These are phyloP conservation scores for Ochropacha duplaris DNA, from an alignment of 2,888 invertebrate genomes.

Conservation along the genomic window DNA sequence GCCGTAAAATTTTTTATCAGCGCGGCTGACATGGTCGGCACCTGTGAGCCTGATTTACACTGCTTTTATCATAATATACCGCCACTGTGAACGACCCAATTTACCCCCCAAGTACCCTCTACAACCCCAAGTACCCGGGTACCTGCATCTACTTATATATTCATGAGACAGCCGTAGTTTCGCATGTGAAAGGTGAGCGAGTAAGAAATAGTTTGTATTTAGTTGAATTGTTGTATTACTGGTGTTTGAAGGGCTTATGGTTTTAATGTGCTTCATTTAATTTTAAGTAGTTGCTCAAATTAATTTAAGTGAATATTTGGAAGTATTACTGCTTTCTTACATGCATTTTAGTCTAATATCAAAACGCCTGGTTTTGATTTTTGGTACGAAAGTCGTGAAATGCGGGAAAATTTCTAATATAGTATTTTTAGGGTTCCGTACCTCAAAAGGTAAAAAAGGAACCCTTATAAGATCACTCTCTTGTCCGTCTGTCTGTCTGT, in stretches of 20 bases:
- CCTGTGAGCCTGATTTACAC: constrained; percentile 9
- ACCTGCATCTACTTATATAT: neutral
- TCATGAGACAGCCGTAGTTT: neutral
- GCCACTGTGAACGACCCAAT: constrained; percentile 3
- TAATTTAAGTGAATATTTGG: no score
- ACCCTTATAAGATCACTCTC: no score
- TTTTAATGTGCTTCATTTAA: neutral
- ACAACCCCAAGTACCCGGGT: constrained; percentile 1
- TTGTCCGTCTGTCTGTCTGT: no score
- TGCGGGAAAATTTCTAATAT: no score
- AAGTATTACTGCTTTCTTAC: no score
- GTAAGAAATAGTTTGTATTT: neutral
- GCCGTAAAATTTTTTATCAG: neutral
- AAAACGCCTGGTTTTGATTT: no score
- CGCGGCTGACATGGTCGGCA: constrained; percentile 1
- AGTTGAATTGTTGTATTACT: neutral
- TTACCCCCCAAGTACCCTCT: constrained; percentile 1
- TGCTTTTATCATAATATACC: constrained; percentile 7
- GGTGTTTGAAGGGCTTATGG: neutral
- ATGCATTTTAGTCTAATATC: no score
- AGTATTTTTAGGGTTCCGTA: no score
- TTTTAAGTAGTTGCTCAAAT: neutral
- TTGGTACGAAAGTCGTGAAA: no score
- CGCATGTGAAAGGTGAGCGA: neutral
- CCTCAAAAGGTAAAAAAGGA: no score